Percentiles rank a stretch among this genome's conserved stretches.
Conservation (phyloP, 1,140 invertebrate species). For the Radopholus similis region DNA sequence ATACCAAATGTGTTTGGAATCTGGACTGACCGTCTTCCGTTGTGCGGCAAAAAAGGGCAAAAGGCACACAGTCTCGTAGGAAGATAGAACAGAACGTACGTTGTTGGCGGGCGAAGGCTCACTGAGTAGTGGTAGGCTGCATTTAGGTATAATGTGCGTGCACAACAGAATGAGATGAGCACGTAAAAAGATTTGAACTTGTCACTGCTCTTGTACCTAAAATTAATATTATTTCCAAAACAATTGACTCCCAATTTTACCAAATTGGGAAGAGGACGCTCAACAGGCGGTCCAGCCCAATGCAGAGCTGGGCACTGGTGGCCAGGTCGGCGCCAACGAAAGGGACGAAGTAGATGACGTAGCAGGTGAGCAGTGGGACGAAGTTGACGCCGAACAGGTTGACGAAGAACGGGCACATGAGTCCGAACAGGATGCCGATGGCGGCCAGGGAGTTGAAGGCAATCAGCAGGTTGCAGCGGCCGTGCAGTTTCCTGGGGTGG, state of each 20-base stretch:
- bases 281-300: conserved; percentile 5
- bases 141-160: neutral
- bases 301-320: conserved; percentile 6
- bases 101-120: too few relatives aligned
- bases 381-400: neutral
- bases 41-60: too few relatives aligned
- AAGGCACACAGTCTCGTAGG: too few relatives aligned
- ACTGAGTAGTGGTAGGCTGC: neutral
- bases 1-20: too few relatives aligned
- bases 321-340: neutral
- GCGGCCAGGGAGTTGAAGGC: conserved; percentile 9
- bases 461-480: neutral
- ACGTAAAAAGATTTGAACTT: neutral
- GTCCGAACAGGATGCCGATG: neutral
- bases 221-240: neutral
- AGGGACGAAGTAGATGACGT: neutral
- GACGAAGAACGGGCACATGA: neutral
- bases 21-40: too few relatives aligned
- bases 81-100: too few relatives aligned
- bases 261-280: conserved; percentile 14
- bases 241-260: neutral
- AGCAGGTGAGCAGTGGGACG: neutral
- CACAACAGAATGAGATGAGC: neutral
- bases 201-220: conserved; percentile 1
- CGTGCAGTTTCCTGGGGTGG: conserved; percentile 3